These are phyloP conservation scores for Sula dactylatra DNA, from an alignment of 2,113 vertebrate genomes.

Conservation along the genomic window DNA sequence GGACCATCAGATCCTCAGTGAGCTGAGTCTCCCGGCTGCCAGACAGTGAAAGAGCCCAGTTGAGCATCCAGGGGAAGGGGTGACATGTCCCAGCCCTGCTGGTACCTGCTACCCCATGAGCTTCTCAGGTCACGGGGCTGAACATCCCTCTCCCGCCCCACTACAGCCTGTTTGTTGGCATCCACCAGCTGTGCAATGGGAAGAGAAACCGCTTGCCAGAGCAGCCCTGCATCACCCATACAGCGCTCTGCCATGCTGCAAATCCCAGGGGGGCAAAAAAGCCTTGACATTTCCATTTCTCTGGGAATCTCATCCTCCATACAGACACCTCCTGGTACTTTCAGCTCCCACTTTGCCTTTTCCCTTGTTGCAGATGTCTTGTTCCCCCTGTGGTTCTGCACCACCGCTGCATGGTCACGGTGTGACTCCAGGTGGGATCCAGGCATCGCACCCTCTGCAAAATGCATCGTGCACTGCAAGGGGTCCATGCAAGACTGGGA, in stretches of 20 bases:
- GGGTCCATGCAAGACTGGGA: accelerated
- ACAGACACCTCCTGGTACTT: background rate
- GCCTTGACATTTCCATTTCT: background rate
- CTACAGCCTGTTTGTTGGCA: background rate
- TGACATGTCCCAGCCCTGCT: background rate
- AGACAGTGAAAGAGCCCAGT: background rate
- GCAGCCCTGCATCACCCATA: background rate
- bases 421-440: background rate
- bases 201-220: background rate
- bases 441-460: background rate
- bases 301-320: background rate
- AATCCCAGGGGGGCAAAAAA: background rate
- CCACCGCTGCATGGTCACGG: accelerated
- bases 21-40: background rate
- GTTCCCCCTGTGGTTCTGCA: background rate
- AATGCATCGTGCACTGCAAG: accelerated
- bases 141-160: background rate
- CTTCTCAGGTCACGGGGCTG: background rate
- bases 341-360: background rate
- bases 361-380: background rate
- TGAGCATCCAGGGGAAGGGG: background rate
- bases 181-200: background rate
- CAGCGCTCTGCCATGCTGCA: background rate
- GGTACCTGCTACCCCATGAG: background rate
- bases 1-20: background rate